Conservation (phyloP, 1,140 invertebrate genomes). For the Caenorhabditis remanei region DNA sequence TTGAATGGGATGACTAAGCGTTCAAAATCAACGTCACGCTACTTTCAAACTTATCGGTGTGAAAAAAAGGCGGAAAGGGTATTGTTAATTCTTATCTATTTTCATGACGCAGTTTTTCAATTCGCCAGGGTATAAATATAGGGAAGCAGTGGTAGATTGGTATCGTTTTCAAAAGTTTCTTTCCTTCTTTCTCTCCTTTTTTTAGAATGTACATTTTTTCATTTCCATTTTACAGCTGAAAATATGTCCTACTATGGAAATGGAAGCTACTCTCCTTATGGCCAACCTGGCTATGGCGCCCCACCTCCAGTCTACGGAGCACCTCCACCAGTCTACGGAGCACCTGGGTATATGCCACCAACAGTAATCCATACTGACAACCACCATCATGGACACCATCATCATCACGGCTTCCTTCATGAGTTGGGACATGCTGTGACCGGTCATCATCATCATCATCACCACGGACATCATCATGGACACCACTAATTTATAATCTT, state of each 20-base stretch:
- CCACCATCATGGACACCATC: background rate
- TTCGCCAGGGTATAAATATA: too few relatives aligned
- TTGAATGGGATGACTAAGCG: too few relatives aligned
- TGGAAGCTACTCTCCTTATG: conserved; percentile 8
- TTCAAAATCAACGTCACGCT: too few relatives aligned
- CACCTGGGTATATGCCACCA: background rate
- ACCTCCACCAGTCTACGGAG: background rate
- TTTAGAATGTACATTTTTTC: too few relatives aligned
- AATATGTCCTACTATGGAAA: conserved; percentile 1
- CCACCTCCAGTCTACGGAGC: conserved; percentile 11
- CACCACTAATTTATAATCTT: too few relatives aligned
- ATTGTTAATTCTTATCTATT: background rate
- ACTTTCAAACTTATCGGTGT: background rate
- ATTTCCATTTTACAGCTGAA: background rate
- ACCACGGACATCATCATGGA: background rate
- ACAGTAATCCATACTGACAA: background rate
- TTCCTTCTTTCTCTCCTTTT: too few relatives aligned
- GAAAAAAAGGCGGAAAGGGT: background rate
- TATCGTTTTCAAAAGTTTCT: too few relatives aligned
- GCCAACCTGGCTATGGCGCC: background rate
- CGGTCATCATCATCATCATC: conserved; percentile 10
- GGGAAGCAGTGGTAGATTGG: too few relatives aligned
- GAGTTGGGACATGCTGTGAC: conserved; percentile 3
- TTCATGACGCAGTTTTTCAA: background rate
- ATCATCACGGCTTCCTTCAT: conserved; percentile 8